phyloP scores from a whole-genome alignment of 2,797 vertebrate species.

The Myotis myotis region DNA sequence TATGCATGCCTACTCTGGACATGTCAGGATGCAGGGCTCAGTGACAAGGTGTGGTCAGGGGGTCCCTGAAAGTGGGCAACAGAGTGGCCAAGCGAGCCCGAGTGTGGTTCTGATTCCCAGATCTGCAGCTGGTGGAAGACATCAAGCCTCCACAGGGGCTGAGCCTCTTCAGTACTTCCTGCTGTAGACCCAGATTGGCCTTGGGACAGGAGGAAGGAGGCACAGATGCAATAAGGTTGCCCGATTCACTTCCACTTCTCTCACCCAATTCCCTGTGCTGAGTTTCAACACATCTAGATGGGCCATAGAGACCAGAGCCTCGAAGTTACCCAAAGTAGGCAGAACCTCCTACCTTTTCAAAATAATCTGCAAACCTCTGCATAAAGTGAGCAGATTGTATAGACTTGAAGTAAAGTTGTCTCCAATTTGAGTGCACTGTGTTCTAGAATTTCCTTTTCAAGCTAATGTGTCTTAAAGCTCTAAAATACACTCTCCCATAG shows the following conservation, averaged over 20 bases:
- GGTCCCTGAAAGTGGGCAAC: neutral
- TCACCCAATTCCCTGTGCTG: neutral
- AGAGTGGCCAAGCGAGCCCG: neutral
- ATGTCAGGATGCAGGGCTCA: neutral
- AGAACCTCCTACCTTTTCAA: neutral
- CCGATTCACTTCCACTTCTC: neutral
- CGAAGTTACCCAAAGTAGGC: neutral
- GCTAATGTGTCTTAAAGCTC: conserved; percentile 5
- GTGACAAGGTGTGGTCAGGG: neutral
- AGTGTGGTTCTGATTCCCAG: neutral
- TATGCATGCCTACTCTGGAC: neutral
- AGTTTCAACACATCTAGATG: neutral
- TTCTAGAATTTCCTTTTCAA: neutral
- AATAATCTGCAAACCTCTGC: conserved; percentile 23
- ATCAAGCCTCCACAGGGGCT: neutral
- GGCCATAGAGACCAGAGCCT: neutral
- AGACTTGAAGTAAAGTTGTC: neutral
- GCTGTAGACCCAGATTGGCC: neutral
- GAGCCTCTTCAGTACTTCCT: neutral
- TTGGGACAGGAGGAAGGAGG: neutral
- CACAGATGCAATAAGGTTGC: neutral
- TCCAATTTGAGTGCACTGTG: neutral
- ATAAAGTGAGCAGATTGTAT: neutral
- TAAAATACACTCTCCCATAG: neutral
- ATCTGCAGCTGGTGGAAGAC: neutral